A percentile compares a stretch with the other conserved stretches of the same genome.
Conservation (phyloP, 1,140 invertebrate species). For the Holotrichia oblita region DNA sequence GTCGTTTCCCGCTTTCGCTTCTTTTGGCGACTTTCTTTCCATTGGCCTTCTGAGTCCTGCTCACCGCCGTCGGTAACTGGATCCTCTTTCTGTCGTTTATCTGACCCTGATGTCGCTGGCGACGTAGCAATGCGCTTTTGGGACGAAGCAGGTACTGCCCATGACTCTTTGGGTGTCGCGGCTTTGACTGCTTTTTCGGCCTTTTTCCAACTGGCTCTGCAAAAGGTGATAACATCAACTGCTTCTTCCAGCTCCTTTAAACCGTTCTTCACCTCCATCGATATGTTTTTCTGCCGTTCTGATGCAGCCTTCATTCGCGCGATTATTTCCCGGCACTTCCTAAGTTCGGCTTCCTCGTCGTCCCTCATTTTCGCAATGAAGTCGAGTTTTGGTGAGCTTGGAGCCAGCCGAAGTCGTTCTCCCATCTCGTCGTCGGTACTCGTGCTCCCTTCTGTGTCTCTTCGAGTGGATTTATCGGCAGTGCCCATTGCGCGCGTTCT, state of each 20-base stretch:
- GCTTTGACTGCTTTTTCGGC: not conserved
- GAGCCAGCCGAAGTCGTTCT: not conserved
- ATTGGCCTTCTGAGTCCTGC: too few species aligned
- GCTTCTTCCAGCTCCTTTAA: not conserved
- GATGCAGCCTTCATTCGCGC: not conserved
- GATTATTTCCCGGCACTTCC: not conserved
- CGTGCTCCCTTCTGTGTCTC: not conserved
- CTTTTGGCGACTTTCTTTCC: too few species aligned
- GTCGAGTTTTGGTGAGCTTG: not conserved
- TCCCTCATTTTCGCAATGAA: conserved; percentile 2
- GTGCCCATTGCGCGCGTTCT: not conserved
- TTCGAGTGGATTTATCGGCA: not conserved
- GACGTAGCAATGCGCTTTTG: not conserved
- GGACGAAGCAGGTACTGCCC: not conserved
- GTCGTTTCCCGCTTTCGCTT: too few species aligned
- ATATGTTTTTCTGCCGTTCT: not conserved
- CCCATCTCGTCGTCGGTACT: not conserved
- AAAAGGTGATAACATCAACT: not conserved
- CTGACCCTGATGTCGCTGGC: not conserved
- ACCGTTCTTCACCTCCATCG: not conserved
- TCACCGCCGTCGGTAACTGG: too few species aligned
- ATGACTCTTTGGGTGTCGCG: not conserved
- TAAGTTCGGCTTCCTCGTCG: not conserved
- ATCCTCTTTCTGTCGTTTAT: not conserved
- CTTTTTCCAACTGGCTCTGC: not conserved